Base-by-base conservation (phyloP, 2,888 invertebrate genomes). In the Ornithoptera priamus region DNA sequence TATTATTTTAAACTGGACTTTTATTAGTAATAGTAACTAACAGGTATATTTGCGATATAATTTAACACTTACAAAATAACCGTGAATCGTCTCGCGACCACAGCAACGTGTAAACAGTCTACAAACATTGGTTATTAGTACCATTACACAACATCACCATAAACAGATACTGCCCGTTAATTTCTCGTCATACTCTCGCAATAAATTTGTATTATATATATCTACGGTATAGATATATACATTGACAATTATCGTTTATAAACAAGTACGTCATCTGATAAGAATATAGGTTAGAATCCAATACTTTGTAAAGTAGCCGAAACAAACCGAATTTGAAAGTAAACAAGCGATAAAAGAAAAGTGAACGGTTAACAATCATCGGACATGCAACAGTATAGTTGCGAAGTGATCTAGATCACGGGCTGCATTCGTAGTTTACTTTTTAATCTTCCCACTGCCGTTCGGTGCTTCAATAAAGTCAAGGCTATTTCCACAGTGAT, bases 391-490 rank as follows among this genome's bases (percentile, higher is more conserved):
- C 53, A 15, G 12, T 15, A 12, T 46, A 53, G 53, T 53, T n/a
- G n/a, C 15, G 46, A 1, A 46, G 46, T 62, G 22, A 76, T 80
- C 56, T 68, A 63, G 46, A 68, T 75, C 76, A 75, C 75, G 78
- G 73, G 77, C 53, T 53, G 18, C 18, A 53, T 53, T n/a, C 53
- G n/a, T 4, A 6, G 1, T 53, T 46, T 46, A 46, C 46, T 46
- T 46, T 4, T 46, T 2, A 46, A 46, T 10, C 39, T 39, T 46
- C 46, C 15, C 46, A 2, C 46, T 15, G 46, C 15, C 12, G 15
- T 46, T 17, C 3, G 6, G 8, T 12, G 46, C 46, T 46, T 46
- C 15, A 46, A 15, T 46, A 12, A 39, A 39, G 39, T 39, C 39
- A 46, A 46, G 46, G 46, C 15, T 2, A 46, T 46, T 15, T 15